Conservation (phyloP, 2,888 invertebrate species). For the Leptodirus hochenwartii region DNA sequence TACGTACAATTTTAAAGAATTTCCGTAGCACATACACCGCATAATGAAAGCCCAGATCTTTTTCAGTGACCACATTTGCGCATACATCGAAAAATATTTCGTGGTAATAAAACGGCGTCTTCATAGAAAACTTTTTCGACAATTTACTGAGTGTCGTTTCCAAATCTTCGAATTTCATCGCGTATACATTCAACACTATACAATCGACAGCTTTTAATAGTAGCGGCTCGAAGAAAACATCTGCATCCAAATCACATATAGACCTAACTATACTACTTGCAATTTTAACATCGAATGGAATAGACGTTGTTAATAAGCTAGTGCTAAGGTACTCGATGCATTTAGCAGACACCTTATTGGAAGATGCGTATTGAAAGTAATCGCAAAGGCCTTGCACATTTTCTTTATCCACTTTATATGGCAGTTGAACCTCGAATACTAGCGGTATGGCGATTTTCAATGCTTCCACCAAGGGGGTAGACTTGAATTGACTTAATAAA, state of each 20-base stretch:
- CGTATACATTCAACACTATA: slow-evolving; percentile 27
- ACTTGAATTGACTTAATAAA: slow-evolving; percentile 32
- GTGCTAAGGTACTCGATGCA: slow-evolving; percentile 35
- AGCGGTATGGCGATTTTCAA: slow-evolving; percentile 44
- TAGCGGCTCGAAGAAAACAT: slow-evolving; percentile 29
- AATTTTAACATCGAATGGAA: slow-evolving; percentile 24
- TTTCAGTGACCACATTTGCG: slow-evolving; percentile 31
- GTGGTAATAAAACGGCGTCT: slow-evolving; percentile 37
- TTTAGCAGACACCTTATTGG: slow-evolving; percentile 30
- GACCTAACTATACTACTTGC: slow-evolving; percentile 38
- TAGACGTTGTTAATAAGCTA: slow-evolving; percentile 29
- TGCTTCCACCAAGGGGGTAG: slow-evolving; percentile 40
- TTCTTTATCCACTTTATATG: slow-evolving; percentile 34
- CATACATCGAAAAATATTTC: slow-evolving; percentile 38
- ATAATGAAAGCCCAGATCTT: slow-evolving; percentile 32
- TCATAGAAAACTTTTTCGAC: slow-evolving; percentile 27
- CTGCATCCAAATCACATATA: slow-evolving; percentile 30
- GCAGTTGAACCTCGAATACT: slow-evolving; percentile 44
- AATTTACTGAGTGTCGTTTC: slow-evolving; percentile 32
- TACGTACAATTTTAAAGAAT: slow-evolving; percentile 37
- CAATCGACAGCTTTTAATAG: slow-evolving; percentile 33
- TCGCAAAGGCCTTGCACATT: slow-evolving; percentile 33
- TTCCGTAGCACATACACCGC: slow-evolving; percentile 32
- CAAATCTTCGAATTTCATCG: slow-evolving; percentile 30
- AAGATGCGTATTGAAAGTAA: slow-evolving; percentile 34